A percentile compares a stretch with the other conserved stretches of the same genome.
These are phyloP conservation scores for Tethea ocularis DNA, from an alignment of 2,888 invertebrate genomes.

Conservation along the genomic window DNA sequence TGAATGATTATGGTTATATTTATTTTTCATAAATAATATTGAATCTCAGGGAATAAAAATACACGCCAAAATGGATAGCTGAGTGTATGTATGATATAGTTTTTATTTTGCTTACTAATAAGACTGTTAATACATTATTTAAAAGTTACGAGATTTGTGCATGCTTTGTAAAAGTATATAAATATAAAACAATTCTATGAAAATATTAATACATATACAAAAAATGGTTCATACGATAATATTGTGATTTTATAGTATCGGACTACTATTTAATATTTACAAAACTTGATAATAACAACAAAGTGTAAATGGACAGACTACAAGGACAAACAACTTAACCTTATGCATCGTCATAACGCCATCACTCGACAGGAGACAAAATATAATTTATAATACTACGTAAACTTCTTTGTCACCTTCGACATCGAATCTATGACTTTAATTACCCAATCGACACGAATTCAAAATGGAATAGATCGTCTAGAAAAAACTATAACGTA, in stretches of 20 bases:
- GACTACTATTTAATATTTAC: constrained; percentile 1
- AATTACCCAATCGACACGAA: not conserved
- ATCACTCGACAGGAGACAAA: not conserved
- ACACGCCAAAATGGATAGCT: not conserved
- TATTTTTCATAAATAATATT: not conserved
- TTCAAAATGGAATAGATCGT: not conserved
- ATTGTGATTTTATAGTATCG: not conserved
- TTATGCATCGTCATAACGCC: not conserved
- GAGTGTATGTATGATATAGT: not conserved
- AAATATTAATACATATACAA: not conserved
- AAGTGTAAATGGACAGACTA: not conserved
- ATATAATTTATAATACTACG: not conserved
- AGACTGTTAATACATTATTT: not conserved
- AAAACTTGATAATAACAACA: not conserved
- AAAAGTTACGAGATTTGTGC: not conserved
- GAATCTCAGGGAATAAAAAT: not conserved
- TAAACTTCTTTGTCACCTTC: not conserved
- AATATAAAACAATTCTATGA: not conserved
- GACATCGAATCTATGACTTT: not conserved
- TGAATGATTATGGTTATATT: not conserved
- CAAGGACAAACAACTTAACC: not conserved
- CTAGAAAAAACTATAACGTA: not conserved
- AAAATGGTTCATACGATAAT: not conserved
- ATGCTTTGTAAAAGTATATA: not conserved
- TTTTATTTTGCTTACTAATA: no score